Conservation (phyloP, 2,797 vertebrate genomes). For the Epinephelus awoara region DNA sequence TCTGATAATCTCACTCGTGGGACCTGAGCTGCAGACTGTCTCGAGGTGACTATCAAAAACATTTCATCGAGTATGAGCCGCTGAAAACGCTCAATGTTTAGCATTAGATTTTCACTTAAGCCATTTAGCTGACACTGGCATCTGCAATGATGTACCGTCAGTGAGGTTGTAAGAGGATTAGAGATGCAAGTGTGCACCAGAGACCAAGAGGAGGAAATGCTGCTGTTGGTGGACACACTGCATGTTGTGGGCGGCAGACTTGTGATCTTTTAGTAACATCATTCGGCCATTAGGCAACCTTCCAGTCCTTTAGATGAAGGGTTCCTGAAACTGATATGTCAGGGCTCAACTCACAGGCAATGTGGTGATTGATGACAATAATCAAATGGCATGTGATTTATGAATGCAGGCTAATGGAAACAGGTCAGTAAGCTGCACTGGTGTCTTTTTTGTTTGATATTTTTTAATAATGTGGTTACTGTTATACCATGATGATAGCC, state of each 20-base stretch:
- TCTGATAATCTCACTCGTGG: constrained; percentile 29
- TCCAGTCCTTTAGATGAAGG: constrained; percentile 5
- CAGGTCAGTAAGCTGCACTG: not conserved
- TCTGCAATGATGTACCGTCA: constrained; percentile 11
- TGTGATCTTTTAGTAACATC: constrained; percentile 17
- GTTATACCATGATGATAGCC: too few relatives aligned
- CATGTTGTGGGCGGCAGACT: not conserved
- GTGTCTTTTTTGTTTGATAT: not conserved
- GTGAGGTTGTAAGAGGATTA: not conserved
- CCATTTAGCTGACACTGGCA: constrained; percentile 14
- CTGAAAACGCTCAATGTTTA: constrained; percentile 3
- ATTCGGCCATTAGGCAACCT: not conserved
- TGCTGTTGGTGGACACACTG: constrained; percentile 9
- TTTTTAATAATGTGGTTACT: not conserved
- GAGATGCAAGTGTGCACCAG: constrained; percentile 9
- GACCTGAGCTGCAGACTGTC: constrained; percentile 9
- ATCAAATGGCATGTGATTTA: not conserved
- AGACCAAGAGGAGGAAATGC: constrained; percentile 15
- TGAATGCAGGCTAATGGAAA: not conserved
- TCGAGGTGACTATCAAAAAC: not conserved
- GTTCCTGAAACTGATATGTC: not conserved
- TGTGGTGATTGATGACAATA: not conserved
- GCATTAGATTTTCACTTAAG: constrained; percentile 23
- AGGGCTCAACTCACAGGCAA: constrained; percentile 7
- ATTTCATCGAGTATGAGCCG: not conserved